A percentile compares a stretch with the other conserved stretches of the same genome.
Conservation (phyloP, 1,140 invertebrate genomes). For the Achroia grisella region DNA sequence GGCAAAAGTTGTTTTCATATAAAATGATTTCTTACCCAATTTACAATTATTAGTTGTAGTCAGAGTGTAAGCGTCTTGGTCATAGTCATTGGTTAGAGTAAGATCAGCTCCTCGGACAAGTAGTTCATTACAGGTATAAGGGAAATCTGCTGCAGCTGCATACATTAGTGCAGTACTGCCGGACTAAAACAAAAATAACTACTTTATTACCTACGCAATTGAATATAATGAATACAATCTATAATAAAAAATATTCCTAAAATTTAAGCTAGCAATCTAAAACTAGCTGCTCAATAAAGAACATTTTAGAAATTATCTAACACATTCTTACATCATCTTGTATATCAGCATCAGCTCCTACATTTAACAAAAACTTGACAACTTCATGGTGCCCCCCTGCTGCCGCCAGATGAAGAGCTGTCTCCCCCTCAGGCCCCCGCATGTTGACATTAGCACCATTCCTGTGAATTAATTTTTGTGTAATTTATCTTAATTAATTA, state of each 20-base stretch:
- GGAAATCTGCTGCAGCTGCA: constrained; percentile 89
- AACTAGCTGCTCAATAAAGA: no score
- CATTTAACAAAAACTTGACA: constrained; percentile 84
- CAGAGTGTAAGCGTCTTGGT: constrained; percentile 87
- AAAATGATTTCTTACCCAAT: constrained; percentile 74
- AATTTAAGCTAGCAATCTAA: no score
- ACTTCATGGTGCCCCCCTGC: constrained; percentile 91
- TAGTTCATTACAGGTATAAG: constrained; percentile 88
- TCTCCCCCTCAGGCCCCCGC: constrained; percentile 84
- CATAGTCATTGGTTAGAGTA: constrained; percentile 83
- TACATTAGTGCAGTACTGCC: constrained; percentile 93
- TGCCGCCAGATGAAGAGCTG: constrained; percentile 88
- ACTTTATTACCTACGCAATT: no score
- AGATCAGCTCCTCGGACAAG: constrained; percentile 85
- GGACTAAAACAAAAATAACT: constrained; percentile 75
- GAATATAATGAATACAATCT: no score
- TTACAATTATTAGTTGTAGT: constrained; percentile 81
- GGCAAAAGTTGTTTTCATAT: no score
- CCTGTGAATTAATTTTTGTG: constrained; percentile 17
- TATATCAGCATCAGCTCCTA: constrained; percentile 84
- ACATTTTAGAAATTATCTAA: not conserved
- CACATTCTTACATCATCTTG: constrained; percentile 82
- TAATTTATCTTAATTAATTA: not conserved
- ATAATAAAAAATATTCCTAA: no score
- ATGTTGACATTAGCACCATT: constrained; percentile 83